Evolutionary conservation across 2,888 invertebrate genomes (phyloP), one percentile per base, ranked within the genome.

Genomic region (Pachliopta kotzebuea): DNA sequence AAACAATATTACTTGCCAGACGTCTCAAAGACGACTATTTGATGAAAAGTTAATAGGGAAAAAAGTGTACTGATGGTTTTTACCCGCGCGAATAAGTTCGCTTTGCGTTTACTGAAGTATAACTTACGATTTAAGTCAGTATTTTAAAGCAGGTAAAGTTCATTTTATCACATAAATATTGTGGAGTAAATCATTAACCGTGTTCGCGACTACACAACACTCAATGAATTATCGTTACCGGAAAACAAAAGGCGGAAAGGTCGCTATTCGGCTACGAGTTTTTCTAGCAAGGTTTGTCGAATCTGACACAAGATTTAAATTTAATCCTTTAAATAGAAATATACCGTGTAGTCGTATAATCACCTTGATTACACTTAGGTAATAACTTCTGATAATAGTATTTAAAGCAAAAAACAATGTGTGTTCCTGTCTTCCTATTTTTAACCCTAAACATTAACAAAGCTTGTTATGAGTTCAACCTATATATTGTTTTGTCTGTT

Each of bases 31-130:
- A 73, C 78, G 78, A 81, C 83, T 79, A 78, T 78, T 74, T 76
- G 69, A 67, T 70, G 74, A 69, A 65, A 73, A 73, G 70, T 73
- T 76, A 77, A 80, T 80, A 80, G 81, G 82, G 83, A 81, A 84
- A 83, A 83, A 76, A 75, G 71, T 66, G 58, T 24, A 50, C 62
- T 67, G 62, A 65, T 68, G 60, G 42, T 61, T 69, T 63, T 71
- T 68, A 66, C 24, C 55, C 65, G 62, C 59, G 62, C 65, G 65
- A 60, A 56, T 62, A 56, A 66, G 62, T 55, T 62, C 18, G 49
- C 24, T 59, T 54, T 21, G 31, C 18, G 50, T n/a, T 4, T 18
- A 8, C 18, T 8, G 45, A 57, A 29, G 2, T 49, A 4, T 17
- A 23, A 52, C 21, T 67, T 59, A 63, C 68, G 18, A 71, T 63